Base-by-base conservation (phyloP, 2,888 invertebrate species). In the Hofmannophila pseudospretella region DNA sequence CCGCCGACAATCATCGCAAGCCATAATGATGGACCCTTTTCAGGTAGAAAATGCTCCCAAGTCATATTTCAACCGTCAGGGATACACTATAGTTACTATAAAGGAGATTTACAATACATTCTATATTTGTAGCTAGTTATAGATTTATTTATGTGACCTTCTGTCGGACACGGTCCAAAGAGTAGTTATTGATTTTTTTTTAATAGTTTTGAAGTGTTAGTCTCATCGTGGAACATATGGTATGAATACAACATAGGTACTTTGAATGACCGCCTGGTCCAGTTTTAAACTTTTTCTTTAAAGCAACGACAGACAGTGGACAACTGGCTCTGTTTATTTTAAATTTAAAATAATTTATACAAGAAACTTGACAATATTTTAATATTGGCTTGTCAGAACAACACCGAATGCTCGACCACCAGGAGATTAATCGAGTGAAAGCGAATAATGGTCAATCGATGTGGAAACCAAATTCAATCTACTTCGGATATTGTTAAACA, bases 51-150 rank as follows among this genome's bases (percentile, higher is more conserved):
- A 74, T 60, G 71, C 72, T 73, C 76, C 75, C 66, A 76, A 82
- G 78, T 77, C 72, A 80, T 86, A 85, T 84, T 81, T 84, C 76
- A 85, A 77, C 76, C 72, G 82, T 73, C 84, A 78, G 57, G 74
- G 74, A 70, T 72, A 68, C 64, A 61, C 63, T 60, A 61, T 74
- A 63, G 79, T 68, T 74, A 76, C 77, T 68, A 79, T 84, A 80
- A 84, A 82, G 71, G 68, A 77, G 78, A 80, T 82, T 86, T 84
- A 85, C 76, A 81, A 84, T 81, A 71, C 68, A 66, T 67, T 64
- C 61, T 66, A 63, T 73, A 85, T 85, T 78, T 69, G 71, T 75
- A 66, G 66, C 74, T 81, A 78, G 82, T 86, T 86, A 78, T 68
- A 58, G 49, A 42, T 56, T 50, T 67, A 67, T 71, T 68, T 67